Evolutionary conservation across 2,888 invertebrate genomes (phyloP), one percentile per base, ranked within the genome.

Genomic region (Euspilapteryx auroguttella): DNA sequence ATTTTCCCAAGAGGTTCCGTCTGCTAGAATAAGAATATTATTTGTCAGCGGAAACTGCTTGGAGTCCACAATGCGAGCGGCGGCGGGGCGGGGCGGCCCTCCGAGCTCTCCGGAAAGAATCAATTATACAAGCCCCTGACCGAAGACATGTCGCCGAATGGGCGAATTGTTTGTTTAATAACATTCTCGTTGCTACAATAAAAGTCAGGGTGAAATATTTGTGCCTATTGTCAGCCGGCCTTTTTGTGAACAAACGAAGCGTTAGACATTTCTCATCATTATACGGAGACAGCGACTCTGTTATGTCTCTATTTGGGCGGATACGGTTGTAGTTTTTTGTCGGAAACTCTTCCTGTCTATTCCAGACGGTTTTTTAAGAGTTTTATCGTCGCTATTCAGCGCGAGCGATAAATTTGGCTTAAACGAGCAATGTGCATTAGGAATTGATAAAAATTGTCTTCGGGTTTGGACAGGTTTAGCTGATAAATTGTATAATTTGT

Each of bases 161-260:
- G 71, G 71, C 69, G 68, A 71, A 66, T 64, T 71, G 73, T 75
- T 75, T 75, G 73, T 75, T 71, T 73, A 73, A 71, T 68, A 75
- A 75, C 69, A 71, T 71, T 65, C n/a, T 56, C 54, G 55, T 44
- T 43, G 55, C 55, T 57, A 40, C 53, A 51, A 61, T 59, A 59
- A 66, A 66, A 57, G 64, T 66, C 61, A 51, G 42, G 42, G 55
- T 63, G 53, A 65, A 65, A 65, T 65, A 65, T 66, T 59, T 58
- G 53, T 45, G 45, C 47, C 55, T 41, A 47, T 71, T 68, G 61
- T 61, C 49, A 51, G 44, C 41, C 37, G 39, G 10, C 41, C 37
- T 52, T 48, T 58, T 65, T 66, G 56, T 58, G 49, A 48, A 49
- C 59, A 59, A 64, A 56, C 55, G 51, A 56, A 58, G 51, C 52